phyloP scores from a whole-genome alignment of 2,113 vertebrate genomes.

The Eudyptes chrysolophus region DNA sequence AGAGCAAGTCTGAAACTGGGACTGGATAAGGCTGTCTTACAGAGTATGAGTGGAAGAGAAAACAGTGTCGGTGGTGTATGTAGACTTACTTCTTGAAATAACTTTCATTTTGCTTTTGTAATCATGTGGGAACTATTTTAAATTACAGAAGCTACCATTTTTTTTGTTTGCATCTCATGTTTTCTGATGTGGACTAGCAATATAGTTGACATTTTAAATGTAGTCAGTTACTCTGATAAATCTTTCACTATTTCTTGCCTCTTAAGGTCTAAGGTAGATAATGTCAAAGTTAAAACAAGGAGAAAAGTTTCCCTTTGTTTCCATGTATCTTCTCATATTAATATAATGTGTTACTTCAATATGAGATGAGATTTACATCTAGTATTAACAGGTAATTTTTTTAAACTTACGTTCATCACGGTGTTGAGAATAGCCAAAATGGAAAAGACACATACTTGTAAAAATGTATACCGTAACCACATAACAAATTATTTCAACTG shows the following conservation, averaged over 20 bases:
- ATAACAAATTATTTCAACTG: not conserved
- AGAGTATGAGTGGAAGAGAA: constrained; percentile 98
- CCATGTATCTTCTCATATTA: not conserved
- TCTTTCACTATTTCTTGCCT: not conserved
- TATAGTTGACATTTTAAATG: not conserved
- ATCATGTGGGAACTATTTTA: not conserved
- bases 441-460: not conserved
- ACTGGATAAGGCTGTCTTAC: constrained; percentile 95
- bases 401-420: fast-evolving
- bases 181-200: not conserved
- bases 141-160: not conserved
- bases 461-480: not conserved
- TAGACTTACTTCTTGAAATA: constrained; percentile 32
- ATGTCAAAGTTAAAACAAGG: not conserved
- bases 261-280: not conserved
- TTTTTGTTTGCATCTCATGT: not conserved
- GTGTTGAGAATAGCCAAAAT: not conserved
- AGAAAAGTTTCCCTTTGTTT: not conserved
- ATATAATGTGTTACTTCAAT: not conserved
- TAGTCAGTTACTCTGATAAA: not conserved
- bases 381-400: not conserved
- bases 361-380: not conserved
- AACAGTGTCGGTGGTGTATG: constrained; percentile 92
- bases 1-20: constrained; percentile 96
- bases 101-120: not conserved